Evolutionary conservation across 2,888 invertebrate genomes (phyloP).

Genomic region (Cryptosula pallasiana): DNA sequence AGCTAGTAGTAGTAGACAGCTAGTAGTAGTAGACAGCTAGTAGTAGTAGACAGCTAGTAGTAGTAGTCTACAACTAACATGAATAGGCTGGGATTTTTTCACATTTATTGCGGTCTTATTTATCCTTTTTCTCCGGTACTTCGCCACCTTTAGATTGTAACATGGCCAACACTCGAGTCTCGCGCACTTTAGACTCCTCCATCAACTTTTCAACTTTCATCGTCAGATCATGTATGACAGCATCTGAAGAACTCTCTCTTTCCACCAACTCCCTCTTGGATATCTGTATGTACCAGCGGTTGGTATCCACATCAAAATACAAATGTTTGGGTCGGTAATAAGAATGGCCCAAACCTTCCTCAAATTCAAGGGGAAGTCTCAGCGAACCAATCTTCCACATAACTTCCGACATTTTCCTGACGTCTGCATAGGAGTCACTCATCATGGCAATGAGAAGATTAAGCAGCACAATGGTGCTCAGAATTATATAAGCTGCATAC

Average conservation of each 20-base stretch:
- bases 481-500: constrained; percentile 43
- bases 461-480: constrained; percentile 40
- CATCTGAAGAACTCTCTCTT: background rate
- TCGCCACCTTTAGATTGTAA: constrained; percentile 1
- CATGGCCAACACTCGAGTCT: background rate
- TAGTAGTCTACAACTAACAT: too few relatives aligned
- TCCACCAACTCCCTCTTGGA: background rate
- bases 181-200: background rate
- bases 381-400: constrained; percentile 47
- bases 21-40: too few relatives aligned
- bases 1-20: too few relatives aligned
- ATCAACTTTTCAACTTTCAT: constrained; percentile 12
- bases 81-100: too few relatives aligned
- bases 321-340: constrained; percentile 17
- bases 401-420: constrained; percentile 36
- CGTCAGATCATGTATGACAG: constrained; percentile 5
- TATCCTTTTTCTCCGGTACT: too few relatives aligned
- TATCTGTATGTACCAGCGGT: constrained; percentile 11
- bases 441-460: constrained; percentile 47
- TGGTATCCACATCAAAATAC: background rate
- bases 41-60: too few relatives aligned
- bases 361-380: constrained; percentile 41
- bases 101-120: too few relatives aligned
- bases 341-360: constrained; percentile 34
- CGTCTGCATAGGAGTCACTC: constrained; percentile 43